Evolutionary conservation across 2,113 vertebrate species (phyloP).

Genomic region (Dasypus novemcinctus): DNA sequence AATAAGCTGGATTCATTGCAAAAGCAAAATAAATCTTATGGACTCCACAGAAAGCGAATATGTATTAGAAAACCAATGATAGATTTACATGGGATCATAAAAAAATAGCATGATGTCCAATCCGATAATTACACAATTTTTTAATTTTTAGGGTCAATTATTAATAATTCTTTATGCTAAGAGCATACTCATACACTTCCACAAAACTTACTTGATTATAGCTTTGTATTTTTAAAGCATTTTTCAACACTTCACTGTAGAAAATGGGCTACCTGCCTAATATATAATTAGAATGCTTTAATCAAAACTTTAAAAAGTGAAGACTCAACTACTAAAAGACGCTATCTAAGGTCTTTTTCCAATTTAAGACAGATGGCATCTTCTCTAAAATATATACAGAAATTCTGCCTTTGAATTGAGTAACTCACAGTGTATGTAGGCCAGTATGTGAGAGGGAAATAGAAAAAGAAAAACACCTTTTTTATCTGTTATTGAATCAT

Average conservation of each 20-base stretch:
- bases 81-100: background rate
- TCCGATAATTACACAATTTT: background rate
- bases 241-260: background rate
- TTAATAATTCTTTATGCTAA: background rate
- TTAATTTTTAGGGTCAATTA: background rate
- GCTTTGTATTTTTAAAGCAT: background rate
- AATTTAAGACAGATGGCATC: background rate
- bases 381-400: background rate
- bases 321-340: background rate
- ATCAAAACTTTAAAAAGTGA: background rate
- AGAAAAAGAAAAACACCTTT: background rate
- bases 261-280: background rate
- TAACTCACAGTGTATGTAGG: background rate
- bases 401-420: background rate
- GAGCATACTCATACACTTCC: background rate
- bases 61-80: slow-evolving; percentile 26
- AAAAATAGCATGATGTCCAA: background rate
- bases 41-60: background rate
- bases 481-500: background rate
- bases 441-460: no score
- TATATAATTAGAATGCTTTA: background rate
- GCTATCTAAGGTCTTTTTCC: no score
- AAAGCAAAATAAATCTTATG: slow-evolving; percentile 1
- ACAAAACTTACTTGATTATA: background rate
- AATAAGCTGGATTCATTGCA: background rate